Evolutionary conservation across 2,797 vertebrate genomes (phyloP).

Genomic region (Sebastes iracundus): DNA sequence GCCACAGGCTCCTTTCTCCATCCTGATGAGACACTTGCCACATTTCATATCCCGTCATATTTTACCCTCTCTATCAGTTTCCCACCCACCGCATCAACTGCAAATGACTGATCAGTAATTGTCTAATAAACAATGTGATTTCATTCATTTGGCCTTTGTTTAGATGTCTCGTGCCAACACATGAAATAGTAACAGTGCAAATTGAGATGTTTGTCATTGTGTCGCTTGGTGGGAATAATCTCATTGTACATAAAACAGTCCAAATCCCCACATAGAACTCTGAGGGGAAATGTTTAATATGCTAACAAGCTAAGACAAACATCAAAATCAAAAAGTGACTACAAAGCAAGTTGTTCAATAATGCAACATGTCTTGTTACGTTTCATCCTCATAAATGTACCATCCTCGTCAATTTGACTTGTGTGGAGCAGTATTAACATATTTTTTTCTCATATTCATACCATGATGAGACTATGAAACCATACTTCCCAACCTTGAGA

Average conservation of each 20-base stretch:
- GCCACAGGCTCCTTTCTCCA: slow-evolving; percentile 28
- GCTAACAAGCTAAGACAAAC: slow-evolving; percentile 27
- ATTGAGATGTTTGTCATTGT: slow-evolving; percentile 9
- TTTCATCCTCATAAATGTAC: slow-evolving; percentile 36
- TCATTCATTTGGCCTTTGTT: neutral
- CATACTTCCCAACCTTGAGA: too few species aligned
- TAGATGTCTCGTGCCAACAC: neutral
- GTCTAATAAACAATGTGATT: slow-evolving; percentile 13
- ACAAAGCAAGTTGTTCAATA: slow-evolving; percentile 38
- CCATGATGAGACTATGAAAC: slow-evolving; percentile 11
- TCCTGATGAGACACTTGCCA: slow-evolving; percentile 31
- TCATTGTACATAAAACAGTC: slow-evolving; percentile 15
- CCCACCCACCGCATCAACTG: slow-evolving; percentile 18
- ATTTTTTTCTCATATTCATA: slow-evolving; percentile 21
- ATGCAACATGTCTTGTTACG: slow-evolving; percentile 41
- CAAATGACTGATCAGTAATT: slow-evolving; percentile 24
- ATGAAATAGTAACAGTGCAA: slow-evolving; percentile 15
- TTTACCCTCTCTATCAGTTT: slow-evolving; percentile 41
- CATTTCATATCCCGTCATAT: slow-evolving; percentile 43
- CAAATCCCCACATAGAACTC: slow-evolving; percentile 6
- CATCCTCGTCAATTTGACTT: slow-evolving; percentile 20
- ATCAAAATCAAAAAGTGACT: slow-evolving; percentile 34
- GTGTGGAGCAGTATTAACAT: slow-evolving; percentile 10
- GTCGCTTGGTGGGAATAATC: slow-evolving; percentile 8
- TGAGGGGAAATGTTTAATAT: slow-evolving; percentile 26